phyloP scores from a whole-genome alignment of 2,113 vertebrate species.

The Leucopsar rothschildi region DNA sequence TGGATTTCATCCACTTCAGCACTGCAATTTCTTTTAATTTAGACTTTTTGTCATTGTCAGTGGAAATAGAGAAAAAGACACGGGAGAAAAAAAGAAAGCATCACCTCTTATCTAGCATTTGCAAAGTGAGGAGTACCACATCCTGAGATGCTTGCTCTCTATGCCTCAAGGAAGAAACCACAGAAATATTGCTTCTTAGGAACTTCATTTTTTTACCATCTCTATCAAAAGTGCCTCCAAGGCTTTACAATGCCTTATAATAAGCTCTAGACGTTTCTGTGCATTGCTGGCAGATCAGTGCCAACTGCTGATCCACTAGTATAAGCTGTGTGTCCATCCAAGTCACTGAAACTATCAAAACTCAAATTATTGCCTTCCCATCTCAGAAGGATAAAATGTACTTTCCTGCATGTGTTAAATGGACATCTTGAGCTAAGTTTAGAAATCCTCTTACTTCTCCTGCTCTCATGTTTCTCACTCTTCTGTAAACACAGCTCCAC shows the following conservation, averaged over 20 bases:
- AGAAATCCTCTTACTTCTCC: conserved; percentile 30
- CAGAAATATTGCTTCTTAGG: background rate
- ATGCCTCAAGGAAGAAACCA: background rate
- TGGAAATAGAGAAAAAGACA: background rate
- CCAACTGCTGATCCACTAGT: background rate
- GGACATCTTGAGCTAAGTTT: conserved; percentile 55
- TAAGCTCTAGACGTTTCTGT: background rate
- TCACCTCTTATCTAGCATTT: background rate
- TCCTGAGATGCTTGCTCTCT: fast-evolving
- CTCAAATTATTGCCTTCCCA: background rate
- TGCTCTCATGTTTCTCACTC: conserved; percentile 39
- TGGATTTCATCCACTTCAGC: background rate
- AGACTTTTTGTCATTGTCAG: background rate
- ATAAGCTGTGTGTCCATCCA: background rate
- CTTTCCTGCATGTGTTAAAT: conserved; percentile 27
- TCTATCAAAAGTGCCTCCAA: background rate
- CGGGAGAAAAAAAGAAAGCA: background rate
- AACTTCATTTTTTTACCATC: background rate
- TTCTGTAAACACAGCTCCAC: conserved; percentile 43
- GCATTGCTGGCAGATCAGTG: background rate
- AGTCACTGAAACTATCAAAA: background rate
- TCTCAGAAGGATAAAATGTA: conserved; percentile 39
- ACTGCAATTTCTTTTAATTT: background rate
- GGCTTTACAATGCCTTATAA: background rate
- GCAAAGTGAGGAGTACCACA: background rate